Evolutionary conservation across 2,888 invertebrate genomes (phyloP), one percentile per base, ranked within the genome.

Genomic region (Harpalus rubripes): DNA sequence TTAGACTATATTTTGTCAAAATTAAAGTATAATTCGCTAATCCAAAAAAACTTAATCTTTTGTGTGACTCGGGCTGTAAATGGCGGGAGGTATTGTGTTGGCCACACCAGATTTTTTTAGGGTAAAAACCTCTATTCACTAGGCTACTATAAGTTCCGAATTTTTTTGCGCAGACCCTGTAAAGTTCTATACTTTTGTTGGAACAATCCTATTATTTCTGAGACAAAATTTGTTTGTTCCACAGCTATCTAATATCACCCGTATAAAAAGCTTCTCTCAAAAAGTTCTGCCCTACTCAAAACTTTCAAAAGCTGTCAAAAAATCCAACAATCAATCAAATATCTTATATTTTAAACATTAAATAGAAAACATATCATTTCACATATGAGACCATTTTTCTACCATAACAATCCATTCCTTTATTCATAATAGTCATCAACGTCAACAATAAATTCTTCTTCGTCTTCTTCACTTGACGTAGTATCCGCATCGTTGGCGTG

Each of bases 401-500:
- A 52, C 12, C 44, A 44, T 10, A 10, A 44, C 44, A 44, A 7
- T 18, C n/a, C n/a, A 6, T n/a, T 72, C 12, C 44, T 74, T 32
- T 32, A 74, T 26, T 63, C 78, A 41, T 84, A 78, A 56, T 81
- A 81, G 0, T 65, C 81, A 72, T 81, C 81, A 8, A 56, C 81
- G 22, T 81, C 81, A 16, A 56, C 68, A 72, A 85, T 85, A 82
- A 85, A 86, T 10, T 82, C 85, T 22, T 86, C 78, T 7, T 76
- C 76, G 1, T 85, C 81, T 10, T 81, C 81, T n/a, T 81, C 84
- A 16, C 59, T 86, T 63, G 41, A 52, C 10, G 79, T 79, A 7
- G 59, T 58, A 16, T 79, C 74, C 6, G 39, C 59, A 16, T 84
- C 76, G 58, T 72, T 12, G 44, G 68, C 86, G 85, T 90, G 88